Base-by-base conservation (phyloP, 2,797 vertebrate genomes). In the Columba guinea region DNA sequence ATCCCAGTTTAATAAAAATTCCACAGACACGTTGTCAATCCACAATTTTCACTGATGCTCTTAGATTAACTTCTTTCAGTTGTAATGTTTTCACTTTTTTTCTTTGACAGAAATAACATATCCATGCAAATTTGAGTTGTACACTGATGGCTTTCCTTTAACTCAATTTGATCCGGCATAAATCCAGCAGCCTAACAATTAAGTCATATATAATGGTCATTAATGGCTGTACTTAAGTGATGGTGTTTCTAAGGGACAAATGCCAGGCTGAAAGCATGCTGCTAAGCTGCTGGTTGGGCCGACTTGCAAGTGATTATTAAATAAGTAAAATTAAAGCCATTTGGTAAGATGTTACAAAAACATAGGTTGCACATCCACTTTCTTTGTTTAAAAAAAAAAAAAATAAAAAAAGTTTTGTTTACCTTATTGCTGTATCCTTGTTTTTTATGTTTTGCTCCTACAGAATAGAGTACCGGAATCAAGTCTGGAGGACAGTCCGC, bases 391-490 rank as follows among this genome's bases (percentile, higher is more conserved):
- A 73, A 88, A 73, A 88, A 73, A 89, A 76, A 76, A 30, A 75
- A 28, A n/a, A n/a, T n/a, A n/a, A n/a, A n/a, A n/a, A n/a, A n/a
- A 4, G 3, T 68, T 82, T 80, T 87, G 30, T 63, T 97, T 97
- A 99, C 99, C 99, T 99, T 99, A 96, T 98, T 99, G 97, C 99
- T 99, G 96, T 99, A 99, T 95, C 99, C 99, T 52, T 99, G 99
- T 96, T 99, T 99, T 98, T 99, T 99, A 98, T 99, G 99, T 98
- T 99, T 99, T 73, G 98, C 98, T 97, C 99, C 99, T 97, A 99
- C 98, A 92, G 99, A 99, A 97, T 99, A 99, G 67, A 99, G 99
- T 71, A 99, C 98, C 82, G 99, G 99, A 96, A 99, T 99, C 96
- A 99, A 98, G 97, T 99, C 99, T 28, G 99, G 99, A 70, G 99